These are phyloP conservation scores for Dicranocentrus wangi DNA, from an alignment of 2,888 invertebrate genomes.

Conservation along the genomic window DNA sequence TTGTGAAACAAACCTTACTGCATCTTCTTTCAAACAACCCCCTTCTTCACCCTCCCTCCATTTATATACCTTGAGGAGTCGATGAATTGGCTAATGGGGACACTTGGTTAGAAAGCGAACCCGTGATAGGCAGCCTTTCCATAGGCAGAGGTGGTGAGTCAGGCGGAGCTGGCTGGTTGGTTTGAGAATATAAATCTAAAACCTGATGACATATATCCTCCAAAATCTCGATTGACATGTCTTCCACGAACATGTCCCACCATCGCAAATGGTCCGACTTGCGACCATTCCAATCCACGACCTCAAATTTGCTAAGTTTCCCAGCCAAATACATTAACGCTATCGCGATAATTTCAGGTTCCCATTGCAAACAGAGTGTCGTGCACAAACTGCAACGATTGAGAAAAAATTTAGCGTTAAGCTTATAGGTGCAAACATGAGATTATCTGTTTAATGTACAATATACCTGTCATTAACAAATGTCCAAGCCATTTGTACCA, in stretches of 20 bases:
- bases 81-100: slow-evolving; percentile 56
- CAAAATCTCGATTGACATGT: slow-evolving; percentile 92
- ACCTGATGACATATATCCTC: slow-evolving; percentile 97
- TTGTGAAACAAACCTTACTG: not conserved
- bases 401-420: slow-evolving; percentile 16
- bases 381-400: slow-evolving; percentile 85
- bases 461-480: slow-evolving; percentile 99
- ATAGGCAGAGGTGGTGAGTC: slow-evolving; percentile 74
- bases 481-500: slow-evolving; percentile 99
- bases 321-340: slow-evolving; percentile 97
- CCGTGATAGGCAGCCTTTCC: not conserved
- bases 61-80: slow-evolving; percentile 50
- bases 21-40: not conserved
- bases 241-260: slow-evolving; percentile 99
- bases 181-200: slow-evolving; percentile 90
- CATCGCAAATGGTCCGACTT: slow-evolving; percentile 86
- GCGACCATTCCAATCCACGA: slow-evolving; percentile 92
- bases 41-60: slow-evolving; percentile 4
- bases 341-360: slow-evolving; percentile 98
- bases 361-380: slow-evolving; percentile 97
- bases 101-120: slow-evolving; percentile 36
- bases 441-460: no score
- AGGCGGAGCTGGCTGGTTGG: slow-evolving; percentile 78
- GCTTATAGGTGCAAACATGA: not conserved
- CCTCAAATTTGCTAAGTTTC: slow-evolving; percentile 95